phyloP scores from a whole-genome alignment of 1,140 invertebrate species.

The Musca vetustissima region DNA sequence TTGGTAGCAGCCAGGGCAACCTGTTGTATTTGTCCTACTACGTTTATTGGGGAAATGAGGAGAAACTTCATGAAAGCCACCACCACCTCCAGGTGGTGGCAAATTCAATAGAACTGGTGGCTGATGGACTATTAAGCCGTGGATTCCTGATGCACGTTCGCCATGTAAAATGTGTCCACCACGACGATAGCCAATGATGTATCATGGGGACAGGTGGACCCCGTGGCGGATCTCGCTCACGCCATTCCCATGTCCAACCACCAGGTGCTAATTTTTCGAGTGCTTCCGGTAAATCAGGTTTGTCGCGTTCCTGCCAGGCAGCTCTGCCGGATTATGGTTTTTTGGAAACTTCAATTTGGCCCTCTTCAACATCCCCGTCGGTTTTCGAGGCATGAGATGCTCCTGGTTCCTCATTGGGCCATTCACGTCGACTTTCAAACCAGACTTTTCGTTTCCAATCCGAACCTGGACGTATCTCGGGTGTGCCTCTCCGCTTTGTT shows the following conservation, averaged over 20 bases:
- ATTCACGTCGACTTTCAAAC: no score
- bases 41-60: constrained; percentile 45
- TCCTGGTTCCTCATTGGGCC: no score
- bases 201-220: constrained; percentile 11
- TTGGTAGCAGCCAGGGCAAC: constrained; percentile 22
- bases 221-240: constrained; percentile 38
- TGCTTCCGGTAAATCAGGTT: constrained; percentile 35
- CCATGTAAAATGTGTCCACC: constrained; percentile 31
- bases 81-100: constrained; percentile 45
- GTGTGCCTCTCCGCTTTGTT: neutral
- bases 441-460: no score
- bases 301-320: constrained; percentile 46
- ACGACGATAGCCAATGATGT: constrained; percentile 45
- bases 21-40: constrained; percentile 34
- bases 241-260: constrained; percentile 38
- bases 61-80: constrained; percentile 36
- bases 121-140: constrained; percentile 39
- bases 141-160: constrained; percentile 31
- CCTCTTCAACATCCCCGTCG: constrained; percentile 50
- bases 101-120: constrained; percentile 49
- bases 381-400: constrained; percentile 47
- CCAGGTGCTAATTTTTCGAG: constrained; percentile 39
- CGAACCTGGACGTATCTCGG: no score
- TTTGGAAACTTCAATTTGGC: constrained; percentile 35
- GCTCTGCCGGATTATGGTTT: constrained; percentile 1